Percentiles rank a stretch among this genome's conserved stretches.
phyloP scores from a whole-genome alignment of 2,888 invertebrate genomes.

The Sisyra nigra region DNA sequence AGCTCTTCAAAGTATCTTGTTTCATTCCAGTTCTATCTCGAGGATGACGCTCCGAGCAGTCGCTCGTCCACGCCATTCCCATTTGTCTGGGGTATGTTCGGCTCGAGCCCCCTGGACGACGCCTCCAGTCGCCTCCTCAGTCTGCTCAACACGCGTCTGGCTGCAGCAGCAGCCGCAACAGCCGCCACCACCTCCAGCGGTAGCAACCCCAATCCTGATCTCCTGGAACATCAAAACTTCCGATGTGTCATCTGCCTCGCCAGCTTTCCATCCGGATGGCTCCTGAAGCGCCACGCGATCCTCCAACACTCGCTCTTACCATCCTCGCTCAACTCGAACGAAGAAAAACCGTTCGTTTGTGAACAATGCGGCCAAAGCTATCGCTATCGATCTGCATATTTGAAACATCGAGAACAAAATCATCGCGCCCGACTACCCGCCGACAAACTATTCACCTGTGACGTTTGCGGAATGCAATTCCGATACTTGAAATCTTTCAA shows the following conservation, averaged over 20 bases:
- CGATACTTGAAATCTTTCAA: conserved; percentile 80
- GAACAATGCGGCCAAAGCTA: conserved; percentile 86
- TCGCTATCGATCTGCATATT: conserved; percentile 70
- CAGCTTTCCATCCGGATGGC: conserved; percentile 75
- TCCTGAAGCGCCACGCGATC: conserved; percentile 71
- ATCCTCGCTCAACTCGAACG: conserved; percentile 18
- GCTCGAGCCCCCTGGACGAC: conserved; percentile 27
- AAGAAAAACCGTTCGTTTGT: conserved; percentile 82
- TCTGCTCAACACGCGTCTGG: conserved; percentile 30
- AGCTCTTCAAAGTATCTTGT: not conserved
- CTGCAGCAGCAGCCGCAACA: conserved; percentile 25
- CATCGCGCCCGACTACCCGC: conserved; percentile 75
- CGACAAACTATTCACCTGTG: conserved; percentile 79
- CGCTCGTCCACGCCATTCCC: conserved; percentile 37
- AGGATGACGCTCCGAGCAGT: conserved; percentile 21
- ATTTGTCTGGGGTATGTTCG: conserved; percentile 31
- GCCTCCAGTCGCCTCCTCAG: conserved; percentile 37
- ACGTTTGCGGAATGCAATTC: conserved; percentile 86
- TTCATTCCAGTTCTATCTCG: conserved; percentile 12
- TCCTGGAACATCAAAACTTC: conserved; percentile 22
- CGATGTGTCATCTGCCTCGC: conserved; percentile 74
- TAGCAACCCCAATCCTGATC: conserved; percentile 28
- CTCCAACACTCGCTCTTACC: conserved; percentile 54
- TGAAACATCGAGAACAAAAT: conserved; percentile 76
- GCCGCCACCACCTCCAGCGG: conserved; percentile 32